Evolutionary conservation across 30 jellyfish, hydroid and myxozoan genomes (phyloP), one percentile per base, ranked within the genome.

Genomic region (Phacellophora camtschatica): DNA sequence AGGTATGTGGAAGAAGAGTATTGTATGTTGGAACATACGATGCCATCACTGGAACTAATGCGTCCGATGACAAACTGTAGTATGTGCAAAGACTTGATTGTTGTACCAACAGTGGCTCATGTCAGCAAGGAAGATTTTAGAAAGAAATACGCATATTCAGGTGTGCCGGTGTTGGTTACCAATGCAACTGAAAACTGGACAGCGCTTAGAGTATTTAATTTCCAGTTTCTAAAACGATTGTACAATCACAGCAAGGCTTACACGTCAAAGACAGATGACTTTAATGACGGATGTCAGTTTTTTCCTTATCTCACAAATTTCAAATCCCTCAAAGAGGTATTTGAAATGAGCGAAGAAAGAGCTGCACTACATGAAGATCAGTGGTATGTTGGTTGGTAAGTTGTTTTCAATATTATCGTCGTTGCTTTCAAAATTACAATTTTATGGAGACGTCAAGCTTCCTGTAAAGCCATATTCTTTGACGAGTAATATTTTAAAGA

Each of bases 381-480:
- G 55, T 94, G 99, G 99, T 94, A 94, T 88, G 91, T 94, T 65
- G 99, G 99, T 22, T 94, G 99, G 99, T 94, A 88, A 18, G 99
- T 85, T n/a, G n/a, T 1, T 0, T 33, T 23, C 23, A 34, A 2
- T 34, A 20, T 0, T n/a, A n/a, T n/a, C 19, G 9, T 48, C 29
- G 43, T 25, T 27, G 15, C 74, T 41, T 34, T 54, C 23, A 54
- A 18, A 54, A 15, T 41, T 41, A 41, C 9, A 41, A 41, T 41
- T 41, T 41, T 9, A 41, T 41, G 16, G 9, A 9, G 16, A 9
- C 16, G 9, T 41, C 55, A 7, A 7, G 55, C 55, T 7, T n/a
- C n/a, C n/a, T n/a, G n/a, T n/a, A n/a, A n/a, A n/a, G n/a, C n/a
- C n/a, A n/a, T n/a, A n/a, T n/a, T n/a, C n/a, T n/a, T n/a, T n/a